Evolutionary conservation across 2,888 invertebrate genomes (phyloP), one percentile per base, ranked within the genome.

Genomic region (Cordilura impudica): DNA sequence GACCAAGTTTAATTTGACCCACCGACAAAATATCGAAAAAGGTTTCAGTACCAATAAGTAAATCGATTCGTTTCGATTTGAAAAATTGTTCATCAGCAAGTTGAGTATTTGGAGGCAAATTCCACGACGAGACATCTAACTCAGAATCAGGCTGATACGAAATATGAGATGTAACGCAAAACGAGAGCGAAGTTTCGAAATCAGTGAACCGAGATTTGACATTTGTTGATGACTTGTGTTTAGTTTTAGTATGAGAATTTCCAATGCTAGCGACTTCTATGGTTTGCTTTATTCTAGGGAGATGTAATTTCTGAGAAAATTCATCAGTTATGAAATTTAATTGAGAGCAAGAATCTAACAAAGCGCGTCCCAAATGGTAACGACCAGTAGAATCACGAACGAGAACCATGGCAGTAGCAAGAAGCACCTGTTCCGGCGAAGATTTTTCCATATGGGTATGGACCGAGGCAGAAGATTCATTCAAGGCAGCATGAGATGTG

Each of bases 41-140:
- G 5, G 60, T 71, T 45, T 82, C 81, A 0, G 82, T 79, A 14
- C 79, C 82, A 49, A 82, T 39, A 1, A 83, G 56, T 4, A 82
- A 23, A 45, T 83, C 79, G 2, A 82, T 74, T 12, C 65, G 67
- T 10, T 71, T 67, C 2, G 78, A 65, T 73, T 77, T 75, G 39
- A 56, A 45, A 54, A 83, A 83, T 4, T 74, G 0, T 16, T 81
- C 66, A 54, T 83, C 82, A 14, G 81, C 80, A 1, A 82, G 58
- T n/a, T 43, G 53, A 10, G 72, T 47, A 39, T 81, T 81, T 12
- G 19, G 8, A 26, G 74, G 81, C 21, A 83, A 21, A 35, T 81
- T 78, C 82, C 81, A 79, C 8, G 67, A 31, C 7, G 76, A 60
- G n/a, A 67, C 60, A 43, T 78, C 70, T 14, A 81, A 75, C 10